phyloP scores from a whole-genome alignment of 1,140 invertebrate genomes.

The Atopsyche davidsoni region DNA sequence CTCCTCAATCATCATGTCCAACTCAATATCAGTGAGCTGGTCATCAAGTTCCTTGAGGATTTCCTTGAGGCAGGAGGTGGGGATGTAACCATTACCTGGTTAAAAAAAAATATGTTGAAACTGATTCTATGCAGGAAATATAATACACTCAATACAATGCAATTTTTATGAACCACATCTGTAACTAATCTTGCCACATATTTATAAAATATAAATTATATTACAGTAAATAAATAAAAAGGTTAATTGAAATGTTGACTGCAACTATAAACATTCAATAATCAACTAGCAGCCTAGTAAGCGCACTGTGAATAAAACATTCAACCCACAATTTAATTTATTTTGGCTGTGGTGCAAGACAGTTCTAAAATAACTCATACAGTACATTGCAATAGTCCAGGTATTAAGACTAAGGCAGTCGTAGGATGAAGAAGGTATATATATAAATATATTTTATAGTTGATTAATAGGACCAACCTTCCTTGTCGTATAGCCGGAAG shows the following conservation, averaged over 20 bases:
- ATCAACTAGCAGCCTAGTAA: too few species aligned
- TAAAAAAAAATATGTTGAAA: background rate
- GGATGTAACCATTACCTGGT: constrained; percentile 89
- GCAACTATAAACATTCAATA: too few species aligned
- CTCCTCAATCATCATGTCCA: constrained; percentile 94
- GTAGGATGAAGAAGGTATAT: constrained; percentile 5
- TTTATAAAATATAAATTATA: too few species aligned
- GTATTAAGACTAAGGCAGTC: constrained; percentile 4
- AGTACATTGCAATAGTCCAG: background rate
- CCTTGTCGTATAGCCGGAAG: constrained; percentile 83
- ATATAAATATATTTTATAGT: constrained; percentile 4
- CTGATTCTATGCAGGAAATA: background rate
- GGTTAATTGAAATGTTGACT: too few species aligned
- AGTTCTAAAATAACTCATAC: background rate
- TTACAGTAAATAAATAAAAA: too few species aligned
- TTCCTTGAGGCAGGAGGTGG: constrained; percentile 84
- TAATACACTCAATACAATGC: background rate
- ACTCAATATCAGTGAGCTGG: constrained; percentile 83
- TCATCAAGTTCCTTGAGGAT: constrained; percentile 89
- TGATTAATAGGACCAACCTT: constrained; percentile 50
- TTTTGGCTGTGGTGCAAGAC: too few species aligned
- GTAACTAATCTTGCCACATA: background rate
- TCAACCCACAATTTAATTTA: too few species aligned
- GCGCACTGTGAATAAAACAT: too few species aligned
- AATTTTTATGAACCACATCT: background rate